Conservation (phyloP, 2,888 invertebrate species). For the Tryphoninae sp. region DNA sequence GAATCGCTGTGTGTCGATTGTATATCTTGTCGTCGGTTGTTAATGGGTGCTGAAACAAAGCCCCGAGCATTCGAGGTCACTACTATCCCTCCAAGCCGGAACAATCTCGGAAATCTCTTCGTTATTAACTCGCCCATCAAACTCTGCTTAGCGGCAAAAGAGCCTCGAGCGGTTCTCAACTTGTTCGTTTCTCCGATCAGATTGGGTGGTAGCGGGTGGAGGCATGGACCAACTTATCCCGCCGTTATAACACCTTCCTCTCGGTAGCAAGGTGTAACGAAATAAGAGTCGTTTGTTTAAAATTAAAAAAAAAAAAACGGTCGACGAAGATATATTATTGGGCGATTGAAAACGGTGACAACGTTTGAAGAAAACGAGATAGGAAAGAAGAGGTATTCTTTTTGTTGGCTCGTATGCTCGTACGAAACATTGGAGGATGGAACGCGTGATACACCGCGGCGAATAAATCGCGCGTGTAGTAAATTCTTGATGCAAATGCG, state of each 20-base stretch:
- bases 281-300: background rate
- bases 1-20: background rate
- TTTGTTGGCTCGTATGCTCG: background rate
- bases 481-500: constrained; percentile 80
- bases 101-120: constrained; percentile 24
- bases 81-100: background rate
- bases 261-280: background rate
- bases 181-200: constrained; percentile 23
- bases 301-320: background rate
- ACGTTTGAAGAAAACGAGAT: background rate
- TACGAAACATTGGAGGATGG: background rate
- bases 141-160: constrained; percentile 26
- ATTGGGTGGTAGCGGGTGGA: background rate
- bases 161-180: constrained; percentile 30
- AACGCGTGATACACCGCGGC: constrained; percentile 1
- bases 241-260: background rate
- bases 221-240: no score
- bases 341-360: no score
- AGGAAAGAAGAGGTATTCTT: background rate
- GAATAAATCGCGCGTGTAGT: constrained; percentile 69
- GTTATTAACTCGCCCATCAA: constrained; percentile 44
- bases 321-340: background rate
- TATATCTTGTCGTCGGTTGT: constrained; percentile 13
- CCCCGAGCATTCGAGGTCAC: constrained; percentile 30
- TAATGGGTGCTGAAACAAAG: constrained; percentile 20